Evolutionary conservation across 2,113 vertebrate species (phyloP).

Genomic region (Anolis carolinensis): DNA sequence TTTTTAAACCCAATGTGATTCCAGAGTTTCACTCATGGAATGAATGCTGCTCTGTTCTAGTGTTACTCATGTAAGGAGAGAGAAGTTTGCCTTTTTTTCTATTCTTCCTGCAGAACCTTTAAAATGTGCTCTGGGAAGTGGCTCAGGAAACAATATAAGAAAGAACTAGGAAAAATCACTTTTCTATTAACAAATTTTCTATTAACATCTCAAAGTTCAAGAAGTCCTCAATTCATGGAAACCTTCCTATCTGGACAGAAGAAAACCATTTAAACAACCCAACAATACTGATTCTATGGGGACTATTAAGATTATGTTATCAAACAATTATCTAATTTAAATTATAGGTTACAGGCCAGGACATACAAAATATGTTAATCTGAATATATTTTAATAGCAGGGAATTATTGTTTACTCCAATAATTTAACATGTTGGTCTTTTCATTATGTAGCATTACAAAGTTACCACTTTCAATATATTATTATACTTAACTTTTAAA

Average conservation of each 20-base stretch:
- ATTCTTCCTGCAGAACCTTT: not conserved
- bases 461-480: not conserved
- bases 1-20: not conserved
- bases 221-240: not conserved
- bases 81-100: not conserved
- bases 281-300: not conserved
- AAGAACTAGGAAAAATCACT: not conserved
- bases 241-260: not conserved
- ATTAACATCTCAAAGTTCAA: too few relatives aligned
- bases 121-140: not conserved
- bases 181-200: not conserved
- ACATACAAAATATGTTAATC: not conserved
- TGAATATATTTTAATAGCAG: not conserved
- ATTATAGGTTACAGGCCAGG: not conserved
- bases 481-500: not conserved
- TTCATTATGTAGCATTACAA: not conserved
- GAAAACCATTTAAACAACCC: too few relatives aligned
- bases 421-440: not conserved
- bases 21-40: not conserved
- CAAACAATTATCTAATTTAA: not conserved
- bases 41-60: too few relatives aligned
- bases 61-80: not conserved
- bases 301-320: not conserved
- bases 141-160: too few relatives aligned
- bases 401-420: not conserved